Conservation (phyloP, 2,888 invertebrate species). For the Halocaridina rubra region DNA sequence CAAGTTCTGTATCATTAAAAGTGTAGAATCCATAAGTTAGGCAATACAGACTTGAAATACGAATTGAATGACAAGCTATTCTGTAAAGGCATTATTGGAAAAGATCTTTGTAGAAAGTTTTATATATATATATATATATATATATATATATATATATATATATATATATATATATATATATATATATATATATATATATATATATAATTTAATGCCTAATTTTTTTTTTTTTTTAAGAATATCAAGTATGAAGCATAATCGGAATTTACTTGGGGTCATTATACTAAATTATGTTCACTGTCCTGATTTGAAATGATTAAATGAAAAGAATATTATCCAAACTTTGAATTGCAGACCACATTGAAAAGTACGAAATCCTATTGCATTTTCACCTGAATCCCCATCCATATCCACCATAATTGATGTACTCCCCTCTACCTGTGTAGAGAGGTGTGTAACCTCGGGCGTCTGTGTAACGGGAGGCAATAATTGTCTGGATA, state of each 20-base stretch:
- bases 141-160: background rate
- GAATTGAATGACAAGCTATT: background rate
- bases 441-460: constrained; percentile 32
- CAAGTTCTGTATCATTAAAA: background rate
- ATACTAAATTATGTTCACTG: too few species aligned
- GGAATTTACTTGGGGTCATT: too few species aligned
- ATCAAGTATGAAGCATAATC: too few species aligned
- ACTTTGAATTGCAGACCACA: too few species aligned
- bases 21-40: background rate
- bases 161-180: background rate
- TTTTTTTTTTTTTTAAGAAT: too few species aligned
- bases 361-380: too few species aligned
- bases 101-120: background rate
- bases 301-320: too few species aligned
- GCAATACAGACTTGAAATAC: background rate
- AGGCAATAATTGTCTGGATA: background rate
- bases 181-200: background rate
- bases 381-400: constrained; percentile 46
- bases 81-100: background rate
- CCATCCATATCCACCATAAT: constrained; percentile 41
- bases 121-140: background rate
- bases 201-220: too few species aligned
- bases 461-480: background rate
- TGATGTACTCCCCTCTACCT: constrained; percentile 17
- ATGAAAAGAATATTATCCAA: too few species aligned